Evolutionary conservation across 1,140 invertebrate genomes (phyloP), one percentile per base, ranked within the genome.

Genomic region (Eurosta solidaginis): DNA sequence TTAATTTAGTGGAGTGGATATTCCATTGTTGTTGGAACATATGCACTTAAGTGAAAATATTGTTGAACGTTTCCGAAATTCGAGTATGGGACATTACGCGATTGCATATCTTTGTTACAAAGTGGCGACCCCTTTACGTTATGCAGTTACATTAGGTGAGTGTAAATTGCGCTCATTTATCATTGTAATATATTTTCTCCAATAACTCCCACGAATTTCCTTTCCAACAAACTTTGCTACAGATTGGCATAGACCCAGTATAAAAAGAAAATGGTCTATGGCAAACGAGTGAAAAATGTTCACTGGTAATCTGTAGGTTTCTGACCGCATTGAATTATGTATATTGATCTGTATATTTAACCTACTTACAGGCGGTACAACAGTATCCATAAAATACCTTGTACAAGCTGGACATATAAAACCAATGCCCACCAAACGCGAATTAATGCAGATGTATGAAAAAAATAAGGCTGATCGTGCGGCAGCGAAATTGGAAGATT

Each of bases 101-200:
- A 89, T 97, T 20, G 91, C 96, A 0, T 97, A 96, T 89, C 93
- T 95, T 5, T 89, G 96, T 82, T 98, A 98, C 86, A 98, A 99
- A 91, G 89, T 98, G 80, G 92, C 93, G 17, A 97, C 96, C 25
- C 97, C 97, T 1, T 83, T 95, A 17, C 90, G 97, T 81, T 98
- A 98, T 89, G 94, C 95, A 2, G 93, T 97, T 1, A 98, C 97
- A 33, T 82, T 98, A 81, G 95, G 93, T 94, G 90, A 90, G 80
- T 20, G 6, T 36, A 22, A 29, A n/a, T 44, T 27, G 6, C n/a
- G n/a, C n/a, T n/a, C n/a, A n/a, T n/a, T n/a, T n/a, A n/a, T n/a
- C n/a, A n/a, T n/a, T n/a, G n/a, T n/a, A n/a, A n/a, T n/a, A n/a
- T n/a, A n/a, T n/a, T n/a, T n/a, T n/a, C n/a, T n/a, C n/a, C n/a